These are phyloP conservation scores for Pyrocephalus nanus DNA, from an alignment of 2,797 vertebrate genomes.

Conservation along the genomic window DNA sequence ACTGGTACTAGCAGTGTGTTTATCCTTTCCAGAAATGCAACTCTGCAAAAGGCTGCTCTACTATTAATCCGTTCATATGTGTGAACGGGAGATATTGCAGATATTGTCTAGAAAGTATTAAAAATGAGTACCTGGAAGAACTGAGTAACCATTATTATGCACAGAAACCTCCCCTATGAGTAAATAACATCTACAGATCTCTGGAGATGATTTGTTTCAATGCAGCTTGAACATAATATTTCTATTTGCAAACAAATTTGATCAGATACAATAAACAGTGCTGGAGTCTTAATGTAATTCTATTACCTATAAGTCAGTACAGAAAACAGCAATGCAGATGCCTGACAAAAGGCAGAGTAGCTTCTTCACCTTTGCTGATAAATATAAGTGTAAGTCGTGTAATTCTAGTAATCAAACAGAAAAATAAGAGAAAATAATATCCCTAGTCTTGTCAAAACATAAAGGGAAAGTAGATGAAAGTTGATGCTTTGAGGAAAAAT, in stretches of 20 bases:
- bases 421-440: constrained; percentile 13
- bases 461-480: constrained; percentile 11
- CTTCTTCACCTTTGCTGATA: constrained; percentile 36
- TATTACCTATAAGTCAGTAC: constrained; percentile 7
- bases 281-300: constrained; percentile 16
- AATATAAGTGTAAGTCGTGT: not conserved
- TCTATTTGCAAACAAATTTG: constrained; percentile 28
- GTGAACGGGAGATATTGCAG: not conserved
- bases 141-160: not conserved
- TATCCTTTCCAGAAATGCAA: not conserved
- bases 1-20: not conserved
- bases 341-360: constrained; percentile 20
- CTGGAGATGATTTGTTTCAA: constrained; percentile 31
- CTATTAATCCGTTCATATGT: not conserved
- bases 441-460: not conserved
- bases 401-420: constrained; percentile 31
- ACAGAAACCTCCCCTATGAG: not conserved
- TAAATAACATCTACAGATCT: not conserved
- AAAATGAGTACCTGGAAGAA: constrained; percentile 25
- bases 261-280: not conserved
- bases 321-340: constrained; percentile 24
- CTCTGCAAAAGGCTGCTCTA: not conserved
- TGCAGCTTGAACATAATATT: not conserved
- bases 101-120: not conserved
- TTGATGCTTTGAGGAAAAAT: not conserved